Conservation (phyloP, 2,113 vertebrate species). For the Hippoglossus stenolepis region DNA sequence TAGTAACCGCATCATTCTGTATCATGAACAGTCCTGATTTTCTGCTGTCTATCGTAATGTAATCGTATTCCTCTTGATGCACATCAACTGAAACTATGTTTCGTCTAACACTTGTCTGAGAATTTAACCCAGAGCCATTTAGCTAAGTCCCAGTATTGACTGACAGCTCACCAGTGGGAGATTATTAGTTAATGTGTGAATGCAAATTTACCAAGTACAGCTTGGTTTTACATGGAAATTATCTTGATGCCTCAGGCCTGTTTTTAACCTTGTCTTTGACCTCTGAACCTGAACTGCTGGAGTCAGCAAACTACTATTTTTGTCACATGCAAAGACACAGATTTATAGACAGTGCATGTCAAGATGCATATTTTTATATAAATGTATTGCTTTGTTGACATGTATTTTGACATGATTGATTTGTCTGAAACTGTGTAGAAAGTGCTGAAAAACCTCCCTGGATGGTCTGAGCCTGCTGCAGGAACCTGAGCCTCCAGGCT, state of each 20-base stretch:
- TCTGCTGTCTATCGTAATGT: background rate
- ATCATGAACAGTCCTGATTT: background rate
- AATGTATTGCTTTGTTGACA: background rate
- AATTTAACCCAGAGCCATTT: background rate
- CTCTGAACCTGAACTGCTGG: background rate
- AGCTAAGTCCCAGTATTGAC: conserved; percentile 2
- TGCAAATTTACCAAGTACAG: conserved; percentile 31
- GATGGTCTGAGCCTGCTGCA: background rate
- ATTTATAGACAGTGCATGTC: background rate
- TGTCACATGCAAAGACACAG: background rate
- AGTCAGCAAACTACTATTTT: background rate
- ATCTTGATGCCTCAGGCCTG: background rate
- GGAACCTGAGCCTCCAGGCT: background rate
- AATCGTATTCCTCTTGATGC: background rate
- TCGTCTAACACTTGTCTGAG: background rate
- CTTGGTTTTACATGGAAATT: background rate
- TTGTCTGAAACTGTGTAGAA: background rate
- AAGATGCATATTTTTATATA: background rate
- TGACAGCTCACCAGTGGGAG: conserved; percentile 24
- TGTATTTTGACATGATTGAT: background rate
- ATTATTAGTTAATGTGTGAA: conserved; percentile 32
- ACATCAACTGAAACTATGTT: background rate
- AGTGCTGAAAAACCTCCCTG: background rate
- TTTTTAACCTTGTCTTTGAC: background rate
- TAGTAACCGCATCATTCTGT: background rate